phyloP scores from a whole-genome alignment of 2,797 vertebrate species.

The Thamnophis elegans region DNA sequence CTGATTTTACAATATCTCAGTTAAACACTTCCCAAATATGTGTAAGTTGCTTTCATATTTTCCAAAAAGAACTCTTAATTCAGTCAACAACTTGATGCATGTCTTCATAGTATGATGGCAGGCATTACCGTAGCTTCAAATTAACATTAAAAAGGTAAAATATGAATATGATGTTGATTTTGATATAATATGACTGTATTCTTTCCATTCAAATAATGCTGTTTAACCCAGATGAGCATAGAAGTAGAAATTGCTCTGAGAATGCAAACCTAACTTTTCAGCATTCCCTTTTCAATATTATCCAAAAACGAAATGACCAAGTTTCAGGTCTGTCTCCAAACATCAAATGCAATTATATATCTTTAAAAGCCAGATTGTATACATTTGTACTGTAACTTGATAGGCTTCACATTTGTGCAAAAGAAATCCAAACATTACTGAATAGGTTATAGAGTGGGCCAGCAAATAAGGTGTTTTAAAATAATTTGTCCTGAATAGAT shows the following conservation, averaged over 20 bases:
- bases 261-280: constrained; percentile 45
- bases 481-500: constrained; percentile 82
- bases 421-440: constrained; percentile 69
- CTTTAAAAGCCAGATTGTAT: constrained; percentile 54
- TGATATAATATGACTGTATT: constrained; percentile 20
- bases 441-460: constrained; percentile 76
- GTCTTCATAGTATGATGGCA: constrained; percentile 53
- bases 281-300: constrained; percentile 12
- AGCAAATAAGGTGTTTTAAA: constrained; percentile 89
- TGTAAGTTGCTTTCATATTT: constrained; percentile 46
- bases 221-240: constrained; percentile 9
- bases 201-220: constrained; percentile 11
- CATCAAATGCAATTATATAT: constrained; percentile 52
- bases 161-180: constrained; percentile 7
- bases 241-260: constrained; percentile 32
- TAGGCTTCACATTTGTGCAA: constrained; percentile 51
- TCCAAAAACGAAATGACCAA: constrained; percentile 36
- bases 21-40: constrained; percentile 40
- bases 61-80: constrained; percentile 31
- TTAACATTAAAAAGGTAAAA: constrained; percentile 50
- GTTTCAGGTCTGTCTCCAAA: constrained; percentile 52
- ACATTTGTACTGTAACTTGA: constrained; percentile 58
- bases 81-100: constrained; percentile 45
- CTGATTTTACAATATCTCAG: constrained; percentile 11
- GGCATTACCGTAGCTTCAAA: constrained; percentile 58